Evolutionary conservation across 2,888 invertebrate species (phyloP).

Genomic region (Ceramica pisi): DNA sequence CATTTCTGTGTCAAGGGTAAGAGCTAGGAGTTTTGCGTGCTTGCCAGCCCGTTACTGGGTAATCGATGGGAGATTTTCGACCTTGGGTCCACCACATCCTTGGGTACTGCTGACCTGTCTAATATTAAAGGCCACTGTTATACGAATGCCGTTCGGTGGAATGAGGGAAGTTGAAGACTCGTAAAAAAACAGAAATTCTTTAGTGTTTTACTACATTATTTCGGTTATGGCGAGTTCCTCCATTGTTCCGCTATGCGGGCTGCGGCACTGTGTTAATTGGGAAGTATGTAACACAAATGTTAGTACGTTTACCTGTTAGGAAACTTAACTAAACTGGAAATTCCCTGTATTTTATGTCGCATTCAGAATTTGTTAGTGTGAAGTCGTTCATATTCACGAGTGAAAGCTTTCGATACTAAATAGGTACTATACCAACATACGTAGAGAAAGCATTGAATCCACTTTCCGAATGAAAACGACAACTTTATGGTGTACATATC

Average conservation of each 20-base stretch:
- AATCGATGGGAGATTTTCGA: constrained; percentile 89
- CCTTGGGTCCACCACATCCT: constrained; percentile 86
- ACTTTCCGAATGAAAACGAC: constrained; percentile 4
- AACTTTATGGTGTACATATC: constrained; percentile 16
- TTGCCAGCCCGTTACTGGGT: constrained; percentile 72
- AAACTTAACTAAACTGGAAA: constrained; percentile 21
- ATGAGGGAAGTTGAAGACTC: constrained; percentile 51
- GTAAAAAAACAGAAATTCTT: constrained; percentile 54
- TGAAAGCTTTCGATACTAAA: background rate
- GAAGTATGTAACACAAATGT: constrained; percentile 47
- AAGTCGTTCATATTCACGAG: background rate
- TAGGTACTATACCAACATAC: background rate
- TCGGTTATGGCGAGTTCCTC: constrained; percentile 41
- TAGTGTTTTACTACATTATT: constrained; percentile 51
- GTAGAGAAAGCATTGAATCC: background rate
- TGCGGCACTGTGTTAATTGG: constrained; percentile 54
- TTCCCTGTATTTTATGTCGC: constrained; percentile 7
- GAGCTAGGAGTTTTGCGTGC: constrained; percentile 87
- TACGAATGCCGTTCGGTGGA: constrained; percentile 51
- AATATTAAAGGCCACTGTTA: constrained; percentile 73
- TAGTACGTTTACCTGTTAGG: constrained; percentile 24
- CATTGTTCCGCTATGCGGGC: constrained; percentile 48
- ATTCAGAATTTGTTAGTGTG: constrained; percentile 13
- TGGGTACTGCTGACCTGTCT: constrained; percentile 83
- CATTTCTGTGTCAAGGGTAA: constrained; percentile 89